A percentile compares a stretch with the other conserved stretches of the same genome.
These are phyloP conservation scores for Bagarius yarrelli DNA, from an alignment of 2,113 vertebrate species.

Conservation along the genomic window DNA sequence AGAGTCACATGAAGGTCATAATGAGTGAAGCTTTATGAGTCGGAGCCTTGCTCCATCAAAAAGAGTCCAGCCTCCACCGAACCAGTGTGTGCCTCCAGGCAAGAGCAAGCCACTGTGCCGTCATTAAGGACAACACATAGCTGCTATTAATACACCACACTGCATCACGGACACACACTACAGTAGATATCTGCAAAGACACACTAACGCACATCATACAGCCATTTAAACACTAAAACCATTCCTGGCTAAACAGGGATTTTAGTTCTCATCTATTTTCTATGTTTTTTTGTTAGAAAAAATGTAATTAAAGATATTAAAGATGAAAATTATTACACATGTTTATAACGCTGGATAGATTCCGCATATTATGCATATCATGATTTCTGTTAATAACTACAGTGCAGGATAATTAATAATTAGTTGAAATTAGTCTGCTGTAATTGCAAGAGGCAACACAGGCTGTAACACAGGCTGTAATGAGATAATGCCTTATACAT, in stretches of 20 bases:
- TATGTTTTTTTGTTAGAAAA: neutral
- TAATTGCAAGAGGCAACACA: neutral
- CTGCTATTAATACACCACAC: conserved; percentile 53
- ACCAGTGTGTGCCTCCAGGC: conserved; percentile 48
- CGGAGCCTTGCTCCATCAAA: conserved; percentile 43
- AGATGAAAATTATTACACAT: too few relatives aligned
- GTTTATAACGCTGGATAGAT: too few relatives aligned
- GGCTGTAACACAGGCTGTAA: neutral
- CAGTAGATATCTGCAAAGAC: conserved; percentile 34
- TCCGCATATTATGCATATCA: too few relatives aligned
- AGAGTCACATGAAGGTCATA: conserved; percentile 57
- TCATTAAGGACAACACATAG: conserved; percentile 58
- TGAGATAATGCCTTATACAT: neutral
- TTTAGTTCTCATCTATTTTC: conserved; percentile 2
- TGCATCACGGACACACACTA: conserved; percentile 29
- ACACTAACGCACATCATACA: neutral
- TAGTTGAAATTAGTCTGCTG: neutral
- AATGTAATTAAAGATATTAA: too few relatives aligned
- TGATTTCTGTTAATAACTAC: neutral
- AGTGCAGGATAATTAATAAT: neutral
- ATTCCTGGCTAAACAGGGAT: neutral
- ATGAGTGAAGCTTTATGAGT: conserved; percentile 48
- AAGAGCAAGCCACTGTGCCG: conserved; percentile 45
- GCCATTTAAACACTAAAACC: neutral
- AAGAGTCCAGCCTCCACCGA: conserved; percentile 45